Evolutionary conservation across 2,888 invertebrate species (phyloP).

Genomic region (Netelia fuscicornis): DNA sequence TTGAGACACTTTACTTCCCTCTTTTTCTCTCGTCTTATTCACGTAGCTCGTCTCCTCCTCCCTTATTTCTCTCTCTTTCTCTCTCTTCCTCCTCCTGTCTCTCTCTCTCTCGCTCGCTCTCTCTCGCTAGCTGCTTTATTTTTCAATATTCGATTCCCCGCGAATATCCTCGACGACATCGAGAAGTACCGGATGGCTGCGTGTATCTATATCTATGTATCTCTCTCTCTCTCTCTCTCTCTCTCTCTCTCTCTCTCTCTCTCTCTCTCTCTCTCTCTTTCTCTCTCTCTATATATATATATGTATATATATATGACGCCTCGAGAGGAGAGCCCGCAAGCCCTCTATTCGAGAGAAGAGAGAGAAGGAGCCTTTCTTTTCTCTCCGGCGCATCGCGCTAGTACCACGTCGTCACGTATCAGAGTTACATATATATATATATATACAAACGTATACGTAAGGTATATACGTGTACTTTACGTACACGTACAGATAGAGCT

Average conservation of each 20-base stretch:
- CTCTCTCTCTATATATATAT: neutral
- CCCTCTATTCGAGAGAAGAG: constrained; percentile 20
- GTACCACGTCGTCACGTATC: constrained; percentile 78
- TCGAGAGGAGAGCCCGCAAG: constrained; percentile 12
- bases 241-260: no score
- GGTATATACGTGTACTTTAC: constrained; percentile 73
- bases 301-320: constrained; percentile 13
- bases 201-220: neutral
- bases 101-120: neutral
- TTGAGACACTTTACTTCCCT: constrained; percentile 17
- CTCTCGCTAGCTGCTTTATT: constrained; percentile 49
- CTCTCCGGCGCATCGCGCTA: constrained; percentile 46
- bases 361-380: constrained; percentile 37
- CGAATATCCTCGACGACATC: constrained; percentile 72
- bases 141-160: constrained; percentile 70
- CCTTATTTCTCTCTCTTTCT: neutral
- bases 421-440: constrained; percentile 65
- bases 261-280: no score
- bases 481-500: constrained; percentile 46
- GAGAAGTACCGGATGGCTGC: constrained; percentile 37
- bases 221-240: no score
- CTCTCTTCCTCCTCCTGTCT: constrained; percentile 57
- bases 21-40: constrained; percentile 14
- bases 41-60: neutral
- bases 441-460: constrained; percentile 33